These are phyloP conservation scores for Bolinopsis microptera DNA, from an alignment of 37 sponge, comb jelly and placozoan species.

Conservation along the genomic window DNA sequence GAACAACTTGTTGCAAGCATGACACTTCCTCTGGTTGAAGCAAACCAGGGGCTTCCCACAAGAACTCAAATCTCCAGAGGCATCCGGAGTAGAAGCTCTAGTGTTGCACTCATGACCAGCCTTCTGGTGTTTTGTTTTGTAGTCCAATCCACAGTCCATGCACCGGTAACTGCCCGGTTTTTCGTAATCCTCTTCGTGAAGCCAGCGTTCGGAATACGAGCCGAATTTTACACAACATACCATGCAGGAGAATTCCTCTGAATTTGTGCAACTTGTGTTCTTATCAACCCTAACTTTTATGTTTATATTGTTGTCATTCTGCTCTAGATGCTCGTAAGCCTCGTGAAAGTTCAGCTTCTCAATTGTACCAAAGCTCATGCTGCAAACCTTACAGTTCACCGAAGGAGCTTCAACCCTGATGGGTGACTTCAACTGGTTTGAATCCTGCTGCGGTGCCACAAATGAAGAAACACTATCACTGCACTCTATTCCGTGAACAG, in stretches of 20 bases:
- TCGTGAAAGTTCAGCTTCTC: not conserved
- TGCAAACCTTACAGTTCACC: not conserved
- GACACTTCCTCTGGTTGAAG: not conserved
- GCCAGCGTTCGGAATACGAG: constrained; percentile 22
- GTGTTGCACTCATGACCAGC: constrained; percentile 3
- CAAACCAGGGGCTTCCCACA: not conserved
- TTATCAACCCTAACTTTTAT: not conserved
- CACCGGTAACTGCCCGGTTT: not conserved
- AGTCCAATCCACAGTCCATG: constrained; percentile 44
- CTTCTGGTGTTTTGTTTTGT: constrained; percentile 12
- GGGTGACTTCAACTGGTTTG: too few relatives aligned
- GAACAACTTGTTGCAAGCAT: constrained; percentile 48
- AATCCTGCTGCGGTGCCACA: not conserved
- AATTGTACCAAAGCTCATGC: not conserved
- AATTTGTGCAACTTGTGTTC: not conserved
- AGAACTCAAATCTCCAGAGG: not conserved
- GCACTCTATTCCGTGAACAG: not conserved
- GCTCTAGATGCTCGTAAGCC: not conserved
- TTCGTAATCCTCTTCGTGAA: constrained; percentile 20
- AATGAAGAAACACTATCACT: not conserved
- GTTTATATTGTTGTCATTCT: not conserved
- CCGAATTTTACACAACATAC: not conserved
- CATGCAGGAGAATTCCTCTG: not conserved
- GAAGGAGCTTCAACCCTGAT: not conserved
- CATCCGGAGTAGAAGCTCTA: not conserved